Evolutionary conservation across 2,113 vertebrate species (phyloP), one percentile per base, ranked within the genome.

Genomic region (Galemys pyrenaicus): DNA sequence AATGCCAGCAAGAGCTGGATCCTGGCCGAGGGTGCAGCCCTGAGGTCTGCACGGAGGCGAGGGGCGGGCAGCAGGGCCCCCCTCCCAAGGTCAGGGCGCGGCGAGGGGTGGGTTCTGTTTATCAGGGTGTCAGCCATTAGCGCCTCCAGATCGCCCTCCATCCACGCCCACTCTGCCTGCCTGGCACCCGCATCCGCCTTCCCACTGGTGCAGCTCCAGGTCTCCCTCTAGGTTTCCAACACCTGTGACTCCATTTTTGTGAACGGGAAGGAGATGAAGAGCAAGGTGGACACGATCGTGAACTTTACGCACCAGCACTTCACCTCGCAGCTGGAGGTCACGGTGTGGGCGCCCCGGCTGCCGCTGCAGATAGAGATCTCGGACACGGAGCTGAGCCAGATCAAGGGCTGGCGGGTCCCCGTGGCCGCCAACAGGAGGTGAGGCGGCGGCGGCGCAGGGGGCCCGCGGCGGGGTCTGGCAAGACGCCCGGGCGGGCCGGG

Each of bases 281-380:
- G 99, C 73, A 98, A 97, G 67, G 99, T 99, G 98, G 98, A 98
- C 39, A 97, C 99, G 5, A 96, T 98, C 1, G 99, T 99, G 74
- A 99, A 99, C 98, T 99, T 99, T 97, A 99, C 99, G 22, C 99
- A 99, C 92, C 98, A 99, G 97, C 99, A 99, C 95, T 98, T 99
- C 56, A 99, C 98, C 44, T 98, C 99, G 54, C 99, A 99, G 96
- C 96, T 99, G 64, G 98, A 99, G 87, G 98, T 99, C 96, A 99
- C 98, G 0, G 98, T 99, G 26, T 99, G 99, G 99, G 99, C 98
- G 0, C 99, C 99, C 0, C 97, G 99, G 10, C 98, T 99, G 0
- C 99, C 99, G 0, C 98, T 99, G 97, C 99, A 99, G 98, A 99
- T 99, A 0, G 99, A 99, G 77, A 98, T 99, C 97, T 99, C 99